Percentiles rank a stretch among this genome's conserved stretches.
phyloP scores from a whole-genome alignment of 2,113 vertebrate genomes.

The Hippoglossus stenolepis region DNA sequence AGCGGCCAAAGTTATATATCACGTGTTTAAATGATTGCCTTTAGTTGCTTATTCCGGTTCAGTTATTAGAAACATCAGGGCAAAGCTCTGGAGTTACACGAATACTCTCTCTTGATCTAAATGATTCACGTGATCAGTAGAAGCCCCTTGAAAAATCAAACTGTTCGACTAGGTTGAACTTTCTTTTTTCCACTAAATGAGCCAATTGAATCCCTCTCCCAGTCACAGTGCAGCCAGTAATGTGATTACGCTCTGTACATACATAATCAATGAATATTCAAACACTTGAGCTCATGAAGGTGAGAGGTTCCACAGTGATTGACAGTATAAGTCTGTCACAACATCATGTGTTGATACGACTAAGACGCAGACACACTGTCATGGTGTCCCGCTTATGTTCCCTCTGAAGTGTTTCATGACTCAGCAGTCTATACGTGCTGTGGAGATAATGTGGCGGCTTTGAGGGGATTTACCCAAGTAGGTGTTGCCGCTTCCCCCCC shows the following conservation, averaged over 20 bases:
- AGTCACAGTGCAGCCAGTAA: constrained; percentile 23
- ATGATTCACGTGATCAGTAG: constrained; percentile 23
- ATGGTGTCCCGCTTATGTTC: neutral
- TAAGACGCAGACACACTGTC: neutral
- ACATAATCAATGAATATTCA: constrained; percentile 26
- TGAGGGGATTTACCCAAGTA: constrained; percentile 66
- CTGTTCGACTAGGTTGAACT: neutral
- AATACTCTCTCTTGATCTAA: neutral
- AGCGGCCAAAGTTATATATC: neutral
- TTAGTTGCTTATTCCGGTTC: neutral
- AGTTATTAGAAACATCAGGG: too few species aligned
- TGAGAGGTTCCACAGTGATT: constrained; percentile 35
- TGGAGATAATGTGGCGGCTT: constrained; percentile 57
- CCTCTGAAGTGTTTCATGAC: constrained; percentile 41
- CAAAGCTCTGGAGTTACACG: too few species aligned
- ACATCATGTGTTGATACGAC: constrained; percentile 5
- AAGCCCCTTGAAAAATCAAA: neutral
- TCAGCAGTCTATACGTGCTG: constrained; percentile 50
- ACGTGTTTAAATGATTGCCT: neutral
- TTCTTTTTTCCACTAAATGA: neutral
- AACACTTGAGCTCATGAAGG: constrained; percentile 19
- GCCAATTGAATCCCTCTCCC: neutral
- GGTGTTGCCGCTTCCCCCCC: constrained; percentile 39
- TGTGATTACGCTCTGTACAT: constrained; percentile 37
- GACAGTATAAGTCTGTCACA: neutral